Evolutionary conservation across 2,113 vertebrate species (phyloP).

Genomic region (Varanus komodoensis): DNA sequence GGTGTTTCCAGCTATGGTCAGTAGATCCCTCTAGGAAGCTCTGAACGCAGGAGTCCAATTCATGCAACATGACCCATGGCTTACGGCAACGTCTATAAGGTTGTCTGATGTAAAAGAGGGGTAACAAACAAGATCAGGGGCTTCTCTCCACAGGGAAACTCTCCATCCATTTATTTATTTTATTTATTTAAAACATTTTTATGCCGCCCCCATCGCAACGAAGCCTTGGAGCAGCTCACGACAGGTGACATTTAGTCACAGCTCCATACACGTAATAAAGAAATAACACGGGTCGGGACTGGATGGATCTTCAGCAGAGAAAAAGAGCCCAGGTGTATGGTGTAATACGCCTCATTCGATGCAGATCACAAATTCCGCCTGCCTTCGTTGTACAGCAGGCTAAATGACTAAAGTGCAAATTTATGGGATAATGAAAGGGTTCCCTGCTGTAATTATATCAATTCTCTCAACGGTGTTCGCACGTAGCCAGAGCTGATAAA

Average conservation of each 20-base stretch:
- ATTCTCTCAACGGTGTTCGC: slow-evolving; percentile 45
- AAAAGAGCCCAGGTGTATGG: background rate
- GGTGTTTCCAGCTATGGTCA: background rate
- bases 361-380: background rate
- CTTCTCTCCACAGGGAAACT: background rate
- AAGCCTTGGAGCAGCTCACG: too few species aligned
- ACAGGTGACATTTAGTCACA: too few species aligned
- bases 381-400: slow-evolving; percentile 29
- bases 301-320: background rate
- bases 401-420: slow-evolving; percentile 45
- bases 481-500: slow-evolving; percentile 61
- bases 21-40: background rate
- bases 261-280: too few species aligned
- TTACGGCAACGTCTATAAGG: background rate
- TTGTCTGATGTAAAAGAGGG: background rate
- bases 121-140: background rate
- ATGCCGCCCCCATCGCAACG: too few species aligned
- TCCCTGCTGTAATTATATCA: slow-evolving; percentile 61
- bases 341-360: background rate
- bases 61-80: background rate
- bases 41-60: background rate
- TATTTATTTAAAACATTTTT: too few species aligned
- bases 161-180: too few species aligned
- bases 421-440: slow-evolving; percentile 38
- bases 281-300: background rate